phyloP scores from a whole-genome alignment of 2,888 invertebrate genomes.

The Sycophila texana region DNA sequence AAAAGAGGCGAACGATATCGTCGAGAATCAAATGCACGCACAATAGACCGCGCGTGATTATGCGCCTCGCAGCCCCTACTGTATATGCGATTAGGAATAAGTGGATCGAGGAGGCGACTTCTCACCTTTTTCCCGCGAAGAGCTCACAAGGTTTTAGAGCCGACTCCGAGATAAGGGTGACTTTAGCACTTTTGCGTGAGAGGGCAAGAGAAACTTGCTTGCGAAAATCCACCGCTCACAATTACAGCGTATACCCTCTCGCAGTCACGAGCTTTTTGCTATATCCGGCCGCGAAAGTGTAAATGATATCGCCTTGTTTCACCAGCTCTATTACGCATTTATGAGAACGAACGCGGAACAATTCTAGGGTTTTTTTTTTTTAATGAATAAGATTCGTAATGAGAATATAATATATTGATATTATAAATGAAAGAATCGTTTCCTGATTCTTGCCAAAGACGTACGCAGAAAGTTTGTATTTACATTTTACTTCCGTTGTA shows the following conservation, averaged over 20 bases:
- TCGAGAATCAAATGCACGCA: constrained; percentile 15
- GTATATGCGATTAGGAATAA: constrained; percentile 46
- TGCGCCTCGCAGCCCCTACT: background rate
- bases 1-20: background rate
- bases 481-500: no score
- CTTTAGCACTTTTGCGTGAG: constrained; percentile 21
- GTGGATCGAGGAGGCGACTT: constrained; percentile 36
- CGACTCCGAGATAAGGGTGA: constrained; percentile 21
- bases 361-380: no score
- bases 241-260: background rate
- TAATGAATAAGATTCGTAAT: no score
- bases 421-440: no score
- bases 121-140: constrained; percentile 4
- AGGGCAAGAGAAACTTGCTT: constrained; percentile 2
- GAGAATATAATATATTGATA: no score
- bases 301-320: no score
- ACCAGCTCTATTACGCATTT: no score
- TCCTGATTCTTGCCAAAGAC: no score
- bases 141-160: constrained; percentile 22
- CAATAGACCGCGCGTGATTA: constrained; percentile 37
- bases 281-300: no score
- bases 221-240: constrained; percentile 43
- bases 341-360: no score
- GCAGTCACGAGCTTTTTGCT: background rate
- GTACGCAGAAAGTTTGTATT: no score